Base-by-base conservation (phyloP, 1,140 invertebrate genomes). In the Matsumurasca onukii region DNA sequence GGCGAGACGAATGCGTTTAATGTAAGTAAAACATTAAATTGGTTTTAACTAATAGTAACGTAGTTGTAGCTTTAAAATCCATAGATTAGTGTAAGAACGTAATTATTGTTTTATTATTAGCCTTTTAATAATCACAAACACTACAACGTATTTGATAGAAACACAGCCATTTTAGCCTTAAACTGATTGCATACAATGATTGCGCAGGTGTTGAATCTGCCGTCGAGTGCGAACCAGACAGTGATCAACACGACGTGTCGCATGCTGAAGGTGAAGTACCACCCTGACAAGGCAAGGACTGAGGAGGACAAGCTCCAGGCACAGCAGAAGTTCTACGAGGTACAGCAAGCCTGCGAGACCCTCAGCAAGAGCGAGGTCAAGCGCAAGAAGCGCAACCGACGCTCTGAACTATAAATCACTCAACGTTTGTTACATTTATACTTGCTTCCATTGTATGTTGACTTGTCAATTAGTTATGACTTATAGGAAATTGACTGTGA, bases 211-310 rank as follows among this genome's bases (percentile, higher is more conserved):
- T 78, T 98, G 0, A 91, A 85, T 0, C 75, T 98, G 0, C 82
- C 86, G 20, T 84, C 86, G 51, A 87, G 87, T 0, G 88, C 94
- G 0, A 89, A 88, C 27, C 92, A 97, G 77, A 86, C 90, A 57
- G 91, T 97, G 76, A 94, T 98, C 2, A 94, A 91, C 0, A 75
- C 87, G 0, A 86, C 82, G 65, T 98, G 94, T 87, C 80, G 93
- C 57, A 83, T 85, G 31, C 79, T 98, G 0, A 94, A 93, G 0
- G 86, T 90, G n/a, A 88, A 95, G 78, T 89, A 89, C 80, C 96
- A 98, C 82, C 96, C 96, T 0, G 96, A 98, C 75, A 95, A 94
- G 79, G 87, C 91, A 2, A 91, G 92, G 77, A 89, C 92, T 72
- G 83, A 85, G 0, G 78, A 80, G 0, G 78, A 81, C 0, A 83